Percentiles rank a stretch among this genome's conserved stretches.
These are phyloP conservation scores for zebrafish (Danio rerio) DNA, from an alignment of 2,113 vertebrate genomes.

Conservation along the genomic window DNA sequence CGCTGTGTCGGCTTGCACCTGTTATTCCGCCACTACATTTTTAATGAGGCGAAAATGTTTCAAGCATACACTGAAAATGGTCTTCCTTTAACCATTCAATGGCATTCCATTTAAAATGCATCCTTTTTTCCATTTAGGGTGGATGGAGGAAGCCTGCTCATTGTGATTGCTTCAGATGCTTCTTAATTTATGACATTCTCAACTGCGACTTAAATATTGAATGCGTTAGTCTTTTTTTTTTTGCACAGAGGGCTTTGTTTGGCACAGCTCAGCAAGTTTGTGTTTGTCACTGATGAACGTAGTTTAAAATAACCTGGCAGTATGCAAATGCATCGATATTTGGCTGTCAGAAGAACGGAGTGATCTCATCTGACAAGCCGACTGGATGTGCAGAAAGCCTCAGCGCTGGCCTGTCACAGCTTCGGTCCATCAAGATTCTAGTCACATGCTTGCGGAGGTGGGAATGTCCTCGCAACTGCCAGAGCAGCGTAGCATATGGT, in stretches of 20 bases:
- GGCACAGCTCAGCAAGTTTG: slow-evolving; percentile 33
- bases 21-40: slow-evolving; percentile 67
- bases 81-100: slow-evolving; percentile 56
- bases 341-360: slow-evolving; percentile 34
- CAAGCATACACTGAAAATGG: slow-evolving; percentile 58
- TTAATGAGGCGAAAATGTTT: slow-evolving; percentile 69
- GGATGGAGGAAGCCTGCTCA: slow-evolving; percentile 38
- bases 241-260: slow-evolving; percentile 5
- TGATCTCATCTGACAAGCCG: slow-evolving; percentile 32
- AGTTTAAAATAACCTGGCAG: slow-evolving; percentile 8
- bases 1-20: slow-evolving; percentile 66
- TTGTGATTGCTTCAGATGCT: slow-evolving; percentile 10
- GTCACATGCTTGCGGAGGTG: slow-evolving; percentile 41
- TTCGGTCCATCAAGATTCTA: slow-evolving; percentile 41
- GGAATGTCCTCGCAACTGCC: slow-evolving; percentile 27
- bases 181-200: slow-evolving; percentile 32
- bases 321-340: slow-evolving; percentile 2
- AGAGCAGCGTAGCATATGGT: slow-evolving; percentile 49
- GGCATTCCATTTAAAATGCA: slow-evolving; percentile 63
- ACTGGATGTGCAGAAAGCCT: slow-evolving; percentile 22
- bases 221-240: slow-evolving; percentile 17
- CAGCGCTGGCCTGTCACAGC: slow-evolving; percentile 39
- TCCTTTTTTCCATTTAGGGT: slow-evolving; percentile 29
- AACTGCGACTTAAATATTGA: slow-evolving; percentile 9
- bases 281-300: neutral